phyloP scores from a whole-genome alignment of 2,797 vertebrate species.

The Lacerta bilineata region DNA sequence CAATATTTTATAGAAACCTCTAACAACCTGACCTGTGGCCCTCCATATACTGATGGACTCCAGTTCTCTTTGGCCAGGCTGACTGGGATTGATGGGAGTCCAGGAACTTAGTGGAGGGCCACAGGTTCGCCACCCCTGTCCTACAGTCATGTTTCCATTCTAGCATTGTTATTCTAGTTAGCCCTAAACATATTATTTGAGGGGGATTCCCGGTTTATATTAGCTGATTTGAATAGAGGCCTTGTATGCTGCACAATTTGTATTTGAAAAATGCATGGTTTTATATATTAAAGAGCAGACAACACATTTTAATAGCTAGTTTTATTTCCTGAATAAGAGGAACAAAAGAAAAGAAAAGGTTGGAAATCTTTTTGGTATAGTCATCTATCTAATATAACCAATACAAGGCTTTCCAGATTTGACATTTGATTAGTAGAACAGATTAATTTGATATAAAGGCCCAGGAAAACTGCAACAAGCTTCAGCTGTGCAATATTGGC shows the following conservation, averaged over 20 bases:
- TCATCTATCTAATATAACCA: background rate
- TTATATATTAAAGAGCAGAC: background rate
- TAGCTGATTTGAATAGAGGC: background rate
- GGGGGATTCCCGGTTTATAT: too few relatives aligned
- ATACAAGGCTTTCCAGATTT: background rate
- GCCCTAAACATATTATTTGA: too few relatives aligned
- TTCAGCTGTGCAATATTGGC: background rate
- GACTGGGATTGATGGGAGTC: too few relatives aligned
- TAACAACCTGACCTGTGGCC: too few relatives aligned
- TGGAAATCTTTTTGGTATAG: background rate
- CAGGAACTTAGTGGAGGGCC: too few relatives aligned
- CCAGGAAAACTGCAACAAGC: slow-evolving; percentile 3
- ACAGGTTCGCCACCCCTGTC: too few relatives aligned
- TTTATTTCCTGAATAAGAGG: slow-evolving; percentile 23
- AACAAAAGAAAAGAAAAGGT: background rate
- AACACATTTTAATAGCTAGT: slow-evolving; percentile 5
- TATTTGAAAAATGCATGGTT: background rate
- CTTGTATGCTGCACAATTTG: background rate
- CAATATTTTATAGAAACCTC: background rate
- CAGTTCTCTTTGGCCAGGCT: too few relatives aligned
- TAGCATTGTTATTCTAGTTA: too few relatives aligned
- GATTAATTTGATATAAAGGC: slow-evolving; percentile 42
- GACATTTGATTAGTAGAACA: background rate
- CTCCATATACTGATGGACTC: too few relatives aligned
- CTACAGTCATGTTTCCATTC: background rate